Base-by-base conservation (phyloP, 2,888 invertebrate species). In the Drosophila affinis region DNA sequence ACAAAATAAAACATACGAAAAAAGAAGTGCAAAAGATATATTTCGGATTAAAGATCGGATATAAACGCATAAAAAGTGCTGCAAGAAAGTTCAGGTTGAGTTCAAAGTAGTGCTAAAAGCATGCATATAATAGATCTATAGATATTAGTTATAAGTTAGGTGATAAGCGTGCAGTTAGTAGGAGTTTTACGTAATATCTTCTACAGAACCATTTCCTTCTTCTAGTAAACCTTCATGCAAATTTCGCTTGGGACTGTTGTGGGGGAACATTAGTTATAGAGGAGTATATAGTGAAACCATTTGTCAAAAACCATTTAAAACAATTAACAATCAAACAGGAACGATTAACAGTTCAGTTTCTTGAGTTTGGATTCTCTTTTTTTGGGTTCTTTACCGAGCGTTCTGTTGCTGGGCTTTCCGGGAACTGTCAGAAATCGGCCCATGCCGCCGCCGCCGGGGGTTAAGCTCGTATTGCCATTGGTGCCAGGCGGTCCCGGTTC, bases 371-470 rank as follows among this genome's bases (percentile, higher is more conserved):
- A 53, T 71, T 71, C 64, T 57, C 56, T 52, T 67, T 65, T 52
- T 67, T 65, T 27, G 18, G 67, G 64, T 82, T 76, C 39, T 76
- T 84, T 84, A 75, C 82, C 78, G 76, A 90, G 85, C 77, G 85
- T 60, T 83, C 87, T 90, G 81, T 57, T 87, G 88, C 88, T 80
- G 77, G 83, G 81, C 62, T 90, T 90, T 82, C 92, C 92, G 75
- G 92, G 92, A 71, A 92, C 91, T 62, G 91, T 87, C 81, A 92
- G 83, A 83, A 91, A 92, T 77, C 91, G 91, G 77, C 91, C 91
- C 84, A 89, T 88, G 84, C 89, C 90, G 78, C 84, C 90, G 78
- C 84, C 89, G 76, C 89, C 86, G 75, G 54, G 12, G 39, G 51
- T 53, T 9, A 58, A 39, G n/a, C 12, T 64, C 5, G 83, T 85